Base-by-base conservation (phyloP, 2,113 vertebrate species). In the Campylomormyrus tamandua region DNA sequence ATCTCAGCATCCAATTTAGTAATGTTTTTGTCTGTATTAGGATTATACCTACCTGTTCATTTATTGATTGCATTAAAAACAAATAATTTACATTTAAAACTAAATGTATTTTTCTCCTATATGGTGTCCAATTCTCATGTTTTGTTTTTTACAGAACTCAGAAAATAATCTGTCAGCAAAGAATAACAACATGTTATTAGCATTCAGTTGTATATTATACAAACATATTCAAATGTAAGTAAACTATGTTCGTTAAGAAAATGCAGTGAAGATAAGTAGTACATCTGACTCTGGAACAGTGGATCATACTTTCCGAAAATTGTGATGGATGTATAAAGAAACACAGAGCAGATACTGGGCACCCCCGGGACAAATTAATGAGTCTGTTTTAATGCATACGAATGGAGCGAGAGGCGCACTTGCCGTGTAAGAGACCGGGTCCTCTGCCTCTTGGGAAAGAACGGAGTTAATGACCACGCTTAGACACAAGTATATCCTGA, bases 371-470 rank as follows among this genome's bases (percentile, higher is more conserved):
- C 27, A 52, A 27, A n/a, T 49, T 2, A 15, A 53, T 87, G 48
- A 7, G 49, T 53, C 19, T 53, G 35, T 35, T 52, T 53, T 35
- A 50, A 31, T 35, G 49, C 83, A 48, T 48, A 21, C 39, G 3
- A n/a, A 74, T 62, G 9, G 8, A 85, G 2, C 46, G 17, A 50
- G 62, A 10, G n/a, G 83, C 86, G 10, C 91, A 93, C 97, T 99
- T 96, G 98, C 98, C 94, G 97, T 98, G 93, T 97, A 99, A 0
- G 96, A 97, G 95, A 99, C 95, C 90, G 98, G 98, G 94, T 99
- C 98, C 90, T 98, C 97, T 0, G 94, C 93, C 92, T 98, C 97
- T 94, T 99, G 98, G 86, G 97, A 95, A 85, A 96, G 92, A 90
- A 96, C 96, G 84, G 96, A 93, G 90, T 95, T 95, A 91, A 98